Evolutionary conservation across 2,113 vertebrate species (phyloP), one percentile per base, ranked within the genome.

Genomic region (Phodopus roborovskii): DNA sequence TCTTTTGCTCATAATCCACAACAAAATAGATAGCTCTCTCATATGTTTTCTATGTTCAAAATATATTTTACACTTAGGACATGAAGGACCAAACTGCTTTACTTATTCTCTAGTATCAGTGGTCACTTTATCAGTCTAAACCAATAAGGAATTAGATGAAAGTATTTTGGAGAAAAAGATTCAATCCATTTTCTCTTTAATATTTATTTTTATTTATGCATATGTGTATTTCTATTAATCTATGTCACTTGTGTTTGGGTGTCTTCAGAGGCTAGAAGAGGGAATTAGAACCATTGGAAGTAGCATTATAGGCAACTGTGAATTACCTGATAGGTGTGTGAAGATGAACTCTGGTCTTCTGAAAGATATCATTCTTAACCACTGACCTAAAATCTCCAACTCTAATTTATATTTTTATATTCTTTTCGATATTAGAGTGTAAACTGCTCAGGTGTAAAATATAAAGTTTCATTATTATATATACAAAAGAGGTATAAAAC

Each of bases 401-500:
- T 62, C 24, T 7, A 17, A 62, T 60, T 60, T 66, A 66, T 48
- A 66, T 15, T 86, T 68, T 70, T 50, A 66, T 33, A 30, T 83
- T 89, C 26, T 81, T 88, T 79, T 39, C 93, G 42, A 1, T 79
- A 74, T 79, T 79, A 48, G 12, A 48, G 15, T 64, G 8, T 73
- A 92, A 91, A 50, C 45, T 84, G 45, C 45, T 84, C n/a, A 90
- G 11, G 30, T 53, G 22, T 58, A 86, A 4, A 77, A 45, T 7
- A 36, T 24, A n/a, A 93, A 58, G 22, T 71, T 24, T 91, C 16
- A 89, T 90, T 88, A 92, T 6, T 94, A 48, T 39, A 24, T 12
- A 90, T 22, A 90, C 42, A 96, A 92, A 96, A 66, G 20, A 92
- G 42, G 16, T 90, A 81, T 17, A 96, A 95, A 90, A 83, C n/a